These are phyloP conservation scores for Perca flavescens DNA, from an alignment of 2,113 vertebrate species.

Conservation along the genomic window DNA sequence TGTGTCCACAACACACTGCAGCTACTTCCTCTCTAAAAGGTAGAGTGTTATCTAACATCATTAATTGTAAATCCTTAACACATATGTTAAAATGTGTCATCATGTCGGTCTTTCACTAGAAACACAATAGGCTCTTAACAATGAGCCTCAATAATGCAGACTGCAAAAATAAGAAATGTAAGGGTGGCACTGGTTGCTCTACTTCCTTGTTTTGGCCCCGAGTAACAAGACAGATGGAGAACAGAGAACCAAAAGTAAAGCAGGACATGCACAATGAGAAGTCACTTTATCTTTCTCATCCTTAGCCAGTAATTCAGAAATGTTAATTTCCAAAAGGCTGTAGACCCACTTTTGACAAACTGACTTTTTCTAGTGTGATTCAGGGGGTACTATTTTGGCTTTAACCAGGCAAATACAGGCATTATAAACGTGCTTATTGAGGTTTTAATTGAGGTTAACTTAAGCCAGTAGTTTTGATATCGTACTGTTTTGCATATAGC, in stretches of 20 bases:
- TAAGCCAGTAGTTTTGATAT: background rate
- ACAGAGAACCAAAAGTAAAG: slow-evolving; percentile 37
- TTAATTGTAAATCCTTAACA: background rate
- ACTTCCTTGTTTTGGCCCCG: slow-evolving; percentile 38
- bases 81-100: background rate
- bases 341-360: background rate
- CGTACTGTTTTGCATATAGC: background rate
- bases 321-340: background rate
- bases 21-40: background rate
- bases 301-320: slow-evolving; percentile 7
- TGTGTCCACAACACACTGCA: background rate
- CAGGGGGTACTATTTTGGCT: background rate
- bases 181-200: slow-evolving; percentile 26
- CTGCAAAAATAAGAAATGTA: background rate
- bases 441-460: background rate
- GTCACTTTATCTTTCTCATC: slow-evolving; percentile 3
- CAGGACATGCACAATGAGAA: slow-evolving; percentile 46
- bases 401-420: background rate
- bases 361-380: background rate
- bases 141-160: background rate
- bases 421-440: background rate
- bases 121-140: background rate
- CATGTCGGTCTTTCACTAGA: background rate
- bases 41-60: background rate
- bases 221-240: slow-evolving; percentile 47